Conservation (phyloP, 2,113 vertebrate genomes). For the Pygathrix nemaeus region DNA sequence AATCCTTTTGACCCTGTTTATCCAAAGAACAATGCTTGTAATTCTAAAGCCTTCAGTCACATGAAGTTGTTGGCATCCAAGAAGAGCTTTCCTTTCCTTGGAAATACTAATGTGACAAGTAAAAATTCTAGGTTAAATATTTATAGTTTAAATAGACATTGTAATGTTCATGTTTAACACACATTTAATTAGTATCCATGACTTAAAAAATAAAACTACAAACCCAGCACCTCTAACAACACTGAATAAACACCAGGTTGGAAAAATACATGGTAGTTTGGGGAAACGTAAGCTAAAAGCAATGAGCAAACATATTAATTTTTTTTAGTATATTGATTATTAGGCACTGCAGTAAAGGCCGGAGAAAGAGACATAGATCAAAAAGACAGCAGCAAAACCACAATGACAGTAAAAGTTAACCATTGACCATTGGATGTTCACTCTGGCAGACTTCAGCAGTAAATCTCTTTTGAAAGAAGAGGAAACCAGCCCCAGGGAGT, state of each 20-base stretch:
- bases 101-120: neutral
- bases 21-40: neutral
- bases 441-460: neutral
- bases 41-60: neutral
- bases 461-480: neutral
- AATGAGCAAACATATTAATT: neutral
- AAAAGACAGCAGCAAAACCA: neutral
- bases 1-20: too few species aligned
- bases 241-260: neutral
- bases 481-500: neutral
- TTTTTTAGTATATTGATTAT: neutral
- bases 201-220: neutral
- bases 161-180: neutral
- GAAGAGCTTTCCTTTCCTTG: neutral
- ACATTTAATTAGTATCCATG: neutral
- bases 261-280: neutral
- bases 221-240: neutral
- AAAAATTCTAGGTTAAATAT: neutral
- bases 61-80: neutral
- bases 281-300: neutral
- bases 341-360: neutral
- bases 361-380: neutral
- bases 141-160: neutral
- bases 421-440: neutral
- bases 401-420: neutral